Conservation (phyloP, 2,113 vertebrate species). For the Podarcis muralis region DNA sequence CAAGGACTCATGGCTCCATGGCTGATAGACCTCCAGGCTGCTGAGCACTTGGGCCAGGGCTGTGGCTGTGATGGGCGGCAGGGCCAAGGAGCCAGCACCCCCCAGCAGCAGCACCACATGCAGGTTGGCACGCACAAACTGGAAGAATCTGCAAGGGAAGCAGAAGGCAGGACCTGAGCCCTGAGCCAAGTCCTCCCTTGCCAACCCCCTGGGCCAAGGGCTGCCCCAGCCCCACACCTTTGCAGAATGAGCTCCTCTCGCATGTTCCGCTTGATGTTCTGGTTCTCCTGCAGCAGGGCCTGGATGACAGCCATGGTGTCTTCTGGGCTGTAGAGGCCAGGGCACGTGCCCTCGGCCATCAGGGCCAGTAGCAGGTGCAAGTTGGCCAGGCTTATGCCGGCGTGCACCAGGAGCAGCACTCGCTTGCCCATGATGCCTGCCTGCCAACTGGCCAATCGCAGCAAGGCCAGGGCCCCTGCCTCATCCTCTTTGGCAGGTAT, state of each 20-base stretch:
- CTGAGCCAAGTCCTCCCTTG: too few species aligned
- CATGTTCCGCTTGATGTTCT: constrained; percentile 41
- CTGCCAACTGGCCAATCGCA: constrained; percentile 72
- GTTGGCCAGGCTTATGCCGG: constrained; percentile 52
- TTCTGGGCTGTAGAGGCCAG: constrained; percentile 71
- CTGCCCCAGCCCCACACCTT: constrained; percentile 71
- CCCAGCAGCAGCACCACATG: constrained; percentile 81
- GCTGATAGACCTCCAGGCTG: constrained; percentile 79
- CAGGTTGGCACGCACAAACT: constrained; percentile 74
- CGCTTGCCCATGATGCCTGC: constrained; percentile 60
- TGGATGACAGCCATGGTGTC: constrained; percentile 68
- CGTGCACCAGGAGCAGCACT: constrained; percentile 77
- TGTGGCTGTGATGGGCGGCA: constrained; percentile 37
- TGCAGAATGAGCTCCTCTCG: constrained; percentile 69
- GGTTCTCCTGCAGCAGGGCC: constrained; percentile 53
- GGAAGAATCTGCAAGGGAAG: constrained; percentile 58
- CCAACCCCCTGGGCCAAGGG: neutral
- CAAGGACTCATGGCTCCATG: constrained; percentile 77
- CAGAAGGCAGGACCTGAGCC: too few species aligned
- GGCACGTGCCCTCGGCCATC: constrained; percentile 73
- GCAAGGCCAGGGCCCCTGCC: constrained; percentile 64
- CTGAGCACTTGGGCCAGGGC: constrained; percentile 69
- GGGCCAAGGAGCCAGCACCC: neutral
- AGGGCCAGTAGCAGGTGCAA: constrained; percentile 74
- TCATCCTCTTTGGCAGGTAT: constrained; percentile 65